Evolutionary conservation across 2,888 invertebrate genomes (phyloP), one percentile per base, ranked within the genome.

Genomic region (Zygogramma bicolorata): DNA sequence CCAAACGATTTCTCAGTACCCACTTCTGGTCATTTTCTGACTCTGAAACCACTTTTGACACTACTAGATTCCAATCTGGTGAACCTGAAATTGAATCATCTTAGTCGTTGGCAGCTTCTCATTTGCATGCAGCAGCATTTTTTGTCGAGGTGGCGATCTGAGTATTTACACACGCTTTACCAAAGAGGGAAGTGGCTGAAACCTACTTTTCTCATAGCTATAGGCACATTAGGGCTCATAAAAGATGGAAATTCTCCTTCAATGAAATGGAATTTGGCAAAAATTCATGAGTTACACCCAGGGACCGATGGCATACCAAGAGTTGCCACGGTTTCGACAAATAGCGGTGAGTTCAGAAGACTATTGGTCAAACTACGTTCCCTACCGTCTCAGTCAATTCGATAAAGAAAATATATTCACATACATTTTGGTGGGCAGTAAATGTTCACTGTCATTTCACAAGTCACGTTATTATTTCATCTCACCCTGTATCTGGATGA

Each of bases 11-110:
- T 75, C 13, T 57, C 60, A 8, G 68, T 74, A 18, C 68, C 82
- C 0, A 81, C 81, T 0, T 80, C 81, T 0, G 78, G 68, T 42
- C 81, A 81, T 70, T 82, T 83, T 60, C 70, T 79, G 7, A 78
- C 62, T 6, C n/a, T 67, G 22, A 65, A 73, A 63, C 67, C 70
- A 4, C 38, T 78, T 8, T 22, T n/a, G 10, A 18, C 31, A 3
- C n/a, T 27, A 6, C 49, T 31, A 10, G 31, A 46, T 18, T 20
- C 29, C 5, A 31, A 63, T 27, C 1, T 58, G 6, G 18, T 20
- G 8, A 49, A 49, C 13, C 5, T 25, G 25, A 49, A 22, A 20
- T 49, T 49, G 25, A 49, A 49, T 49, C 13, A 49, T 22, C 13
- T 22, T 10, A 49, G 10, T 13, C 22, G 49, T 22, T 49, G 18